Evolutionary conservation across 2,888 invertebrate genomes (phyloP).

Genomic region (Chaitophorus viminalis): DNA sequence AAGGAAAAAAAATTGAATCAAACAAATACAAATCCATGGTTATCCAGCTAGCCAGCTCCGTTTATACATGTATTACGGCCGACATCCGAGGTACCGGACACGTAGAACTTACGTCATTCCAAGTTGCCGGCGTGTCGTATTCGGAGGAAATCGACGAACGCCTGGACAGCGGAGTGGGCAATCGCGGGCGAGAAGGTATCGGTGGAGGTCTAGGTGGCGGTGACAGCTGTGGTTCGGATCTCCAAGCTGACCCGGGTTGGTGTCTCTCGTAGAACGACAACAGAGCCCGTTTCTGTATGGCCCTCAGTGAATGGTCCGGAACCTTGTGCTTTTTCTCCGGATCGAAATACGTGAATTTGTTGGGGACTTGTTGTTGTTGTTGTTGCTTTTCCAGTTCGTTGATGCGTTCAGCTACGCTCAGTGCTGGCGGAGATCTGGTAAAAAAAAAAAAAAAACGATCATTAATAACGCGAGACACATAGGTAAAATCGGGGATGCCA

Average conservation of each 20-base stretch:
- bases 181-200: constrained; percentile 64
- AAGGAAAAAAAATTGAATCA: neutral
- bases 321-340: constrained; percentile 70
- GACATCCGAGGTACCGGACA: no score
- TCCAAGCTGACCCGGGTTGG: constrained; percentile 70
- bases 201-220: constrained; percentile 65
- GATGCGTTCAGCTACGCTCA: constrained; percentile 76
- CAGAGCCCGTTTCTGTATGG: constrained; percentile 84
- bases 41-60: neutral
- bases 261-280: constrained; percentile 84
- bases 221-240: constrained; percentile 73
- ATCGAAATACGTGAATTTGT: constrained; percentile 77
- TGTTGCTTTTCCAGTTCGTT: constrained; percentile 73
- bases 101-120: constrained; percentile 63
- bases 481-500: neutral
- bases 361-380: constrained; percentile 67
- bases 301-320: constrained; percentile 74
- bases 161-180: constrained; percentile 67
- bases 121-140: constrained; percentile 69
- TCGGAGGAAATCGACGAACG: constrained; percentile 77
- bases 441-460: no score
- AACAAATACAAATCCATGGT: neutral
- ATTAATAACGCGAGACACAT: constrained; percentile 61
- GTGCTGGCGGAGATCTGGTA: constrained; percentile 68
- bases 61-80: constrained; percentile 66